Base-by-base conservation (phyloP, 1,140 invertebrate genomes). In the Eumeta japonica region DNA sequence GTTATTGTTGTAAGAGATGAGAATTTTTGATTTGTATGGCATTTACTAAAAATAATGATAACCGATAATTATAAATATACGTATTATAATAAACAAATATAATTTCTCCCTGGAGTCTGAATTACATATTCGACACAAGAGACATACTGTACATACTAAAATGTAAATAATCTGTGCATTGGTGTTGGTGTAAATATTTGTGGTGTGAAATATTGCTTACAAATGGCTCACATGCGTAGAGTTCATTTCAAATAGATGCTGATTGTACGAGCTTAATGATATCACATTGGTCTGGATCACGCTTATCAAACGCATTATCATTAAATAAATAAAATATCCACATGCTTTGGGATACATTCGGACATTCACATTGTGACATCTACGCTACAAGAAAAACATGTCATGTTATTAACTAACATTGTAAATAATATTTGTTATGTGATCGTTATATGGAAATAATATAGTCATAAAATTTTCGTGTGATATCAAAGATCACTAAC, bases 151-250 rank as follows among this genome's bases (percentile, higher is more conserved):
- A 7, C 33, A 14, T 18, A 30, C 24, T 38, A 37, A 39, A 33
- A 37, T 64, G 55, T 59, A 61, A 46, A 55, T 62, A 54, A 43
- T 34, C 18, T 24, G 5, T n/a, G 20, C 5, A 24, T 24, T 47
- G 55, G 60, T 61, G 58, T 57, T 39, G 58, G 60, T 61, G 52
- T 39, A n/a, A n/a, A n/a, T n/a, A n/a, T n/a, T n/a, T 45, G 49
- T 48, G 46, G 41, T 48, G 39, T 48, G 45, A 43, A 35, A 28
- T 31, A 18, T 35, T 48, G 53, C 56, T 50, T 44, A 48, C 35
- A 24, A 24, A 24, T 24, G 5, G n/a, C n/a, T 24, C n/a, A 24
- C 20, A 5, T 7, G 5, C 20, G 20, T 5, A 24, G 20, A n/a
- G n/a, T n/a, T n/a, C n/a, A n/a, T n/a, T n/a, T n/a, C n/a, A n/a